Base-by-base conservation (phyloP, 2,797 vertebrate genomes). In the Phalanger gymnotis region DNA sequence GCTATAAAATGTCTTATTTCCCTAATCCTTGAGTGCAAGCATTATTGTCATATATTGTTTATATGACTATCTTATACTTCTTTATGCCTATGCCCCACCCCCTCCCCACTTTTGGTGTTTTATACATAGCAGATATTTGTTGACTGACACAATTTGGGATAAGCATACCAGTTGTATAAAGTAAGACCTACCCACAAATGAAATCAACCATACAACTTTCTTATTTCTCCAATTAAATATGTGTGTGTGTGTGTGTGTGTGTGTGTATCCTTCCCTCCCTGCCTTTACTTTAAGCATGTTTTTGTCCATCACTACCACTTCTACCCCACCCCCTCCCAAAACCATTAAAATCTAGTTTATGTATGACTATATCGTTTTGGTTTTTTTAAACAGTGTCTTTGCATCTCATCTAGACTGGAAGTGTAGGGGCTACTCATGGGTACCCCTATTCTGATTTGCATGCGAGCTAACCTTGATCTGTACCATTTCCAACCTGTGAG, bases 151-250 rank as follows among this genome's bases (percentile, higher is more conserved):
- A 19, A 53, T 51, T 81, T 90, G 95, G 66, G 66, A 27, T 54
- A 90, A 94, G 40, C 31, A 34, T 16, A 1, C 22, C 0, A 4
- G 34, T 1, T 53, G 91, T 31, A n/a, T 55, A 94, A 55, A 96
- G 93, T 0, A 34, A 90, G 90, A 54, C 9, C 0, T 54, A 16
- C 54, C 27, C 73, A n/a, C 4, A 25, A 81, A 90, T 73, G 19
- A 87, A 53, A 90, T 27, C 95, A 54, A 30, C 92, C 90, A 27
- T 31, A 92, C 54, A 2, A 7, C 52, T 87, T 94, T 94, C 93
- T 93, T 93, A 90, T 12, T 9, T 66, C 95, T 94, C 73, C 95
- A n/a, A n/a, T n/a, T n/a, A n/a, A n/a, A n/a, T n/a, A n/a, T n/a
- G n/a, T n/a, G n/a, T n/a, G n/a, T n/a, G n/a, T n/a, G n/a, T n/a